phyloP scores from a whole-genome alignment of 2,888 invertebrate genomes.

The Nemotelus pantherinus region DNA sequence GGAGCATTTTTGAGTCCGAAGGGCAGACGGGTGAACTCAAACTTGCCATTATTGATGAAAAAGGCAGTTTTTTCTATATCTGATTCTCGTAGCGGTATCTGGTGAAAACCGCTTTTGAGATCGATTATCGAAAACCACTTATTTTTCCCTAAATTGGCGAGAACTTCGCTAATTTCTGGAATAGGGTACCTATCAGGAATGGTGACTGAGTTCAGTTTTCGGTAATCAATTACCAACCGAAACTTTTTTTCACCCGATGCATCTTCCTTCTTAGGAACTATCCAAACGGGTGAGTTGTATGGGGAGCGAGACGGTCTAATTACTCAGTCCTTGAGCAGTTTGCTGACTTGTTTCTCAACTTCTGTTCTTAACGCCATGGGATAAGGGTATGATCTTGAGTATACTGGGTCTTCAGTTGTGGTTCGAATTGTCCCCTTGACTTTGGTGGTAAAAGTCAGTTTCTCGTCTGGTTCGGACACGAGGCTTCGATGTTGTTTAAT shows the following conservation, averaged over 20 bases:
- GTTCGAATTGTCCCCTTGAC: conserved; percentile 6
- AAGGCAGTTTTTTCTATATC: conserved; percentile 26
- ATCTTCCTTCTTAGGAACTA: background rate
- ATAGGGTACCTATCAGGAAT: conserved; percentile 50
- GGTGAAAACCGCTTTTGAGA: background rate
- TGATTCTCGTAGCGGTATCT: conserved; percentile 2
- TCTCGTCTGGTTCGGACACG: background rate
- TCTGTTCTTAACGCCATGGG: background rate
- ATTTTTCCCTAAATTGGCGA: background rate
- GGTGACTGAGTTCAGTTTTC: conserved; percentile 33
- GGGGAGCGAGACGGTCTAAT: conserved; percentile 48
- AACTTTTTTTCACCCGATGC: background rate
- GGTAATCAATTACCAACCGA: background rate
- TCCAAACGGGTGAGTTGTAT: conserved; percentile 39
- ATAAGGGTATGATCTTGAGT: conserved; percentile 3
- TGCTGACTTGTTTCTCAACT: background rate
- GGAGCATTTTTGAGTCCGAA: conserved; percentile 47
- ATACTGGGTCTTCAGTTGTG: background rate
- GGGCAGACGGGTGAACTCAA: conserved; percentile 41
- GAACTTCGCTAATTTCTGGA: conserved; percentile 51
- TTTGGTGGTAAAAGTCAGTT: background rate
- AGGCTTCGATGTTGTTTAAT: no score
- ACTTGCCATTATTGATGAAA: conserved; percentile 37
- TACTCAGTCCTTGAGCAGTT: background rate
- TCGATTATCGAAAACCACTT: background rate